These are phyloP conservation scores for Bucorvus abyssinicus DNA, from an alignment of 2,797 vertebrate genomes.

Conservation along the genomic window DNA sequence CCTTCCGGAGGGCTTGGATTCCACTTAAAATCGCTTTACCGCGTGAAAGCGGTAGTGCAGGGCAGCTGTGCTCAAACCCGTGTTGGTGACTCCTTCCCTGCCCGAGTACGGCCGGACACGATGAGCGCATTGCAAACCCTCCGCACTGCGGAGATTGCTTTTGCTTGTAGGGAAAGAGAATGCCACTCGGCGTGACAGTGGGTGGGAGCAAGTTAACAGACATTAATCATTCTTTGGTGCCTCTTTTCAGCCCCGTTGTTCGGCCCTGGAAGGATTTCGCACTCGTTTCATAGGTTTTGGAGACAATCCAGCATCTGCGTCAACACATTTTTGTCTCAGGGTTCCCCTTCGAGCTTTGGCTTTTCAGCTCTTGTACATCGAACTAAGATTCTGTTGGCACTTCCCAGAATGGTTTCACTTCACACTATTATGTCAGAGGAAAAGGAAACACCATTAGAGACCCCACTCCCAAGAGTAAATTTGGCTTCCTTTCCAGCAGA, in stretches of 20 bases:
- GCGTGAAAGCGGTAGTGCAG: not conserved
- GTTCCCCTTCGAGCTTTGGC: slow-evolving; percentile 15
- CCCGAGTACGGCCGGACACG: not conserved
- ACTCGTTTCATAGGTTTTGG: slow-evolving; percentile 15
- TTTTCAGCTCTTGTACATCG: slow-evolving; percentile 7
- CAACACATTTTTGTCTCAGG: slow-evolving; percentile 12
- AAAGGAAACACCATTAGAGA: slow-evolving; percentile 28
- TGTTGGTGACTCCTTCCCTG: not conserved
- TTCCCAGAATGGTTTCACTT: slow-evolving; percentile 34
- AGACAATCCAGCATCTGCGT: slow-evolving; percentile 38
- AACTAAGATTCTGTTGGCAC: slow-evolving; percentile 30
- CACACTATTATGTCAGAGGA: slow-evolving; percentile 38
- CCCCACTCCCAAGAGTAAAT: not conserved
- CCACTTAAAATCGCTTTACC: not conserved
- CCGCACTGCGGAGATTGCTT: not conserved
- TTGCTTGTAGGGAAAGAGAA: not conserved
- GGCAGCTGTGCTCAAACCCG: not conserved
- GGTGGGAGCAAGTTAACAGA: not conserved
- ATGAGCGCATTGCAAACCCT: not conserved
- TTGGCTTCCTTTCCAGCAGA: slow-evolving; percentile 40
- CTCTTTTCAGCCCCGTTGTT: slow-evolving; percentile 25
- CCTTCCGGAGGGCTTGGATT: not conserved
- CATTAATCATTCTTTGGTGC: slow-evolving; percentile 19
- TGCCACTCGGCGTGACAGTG: not conserved
- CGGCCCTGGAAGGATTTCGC: not conserved